phyloP scores from a whole-genome alignment of 2,113 vertebrate genomes.

The Podiceps cristatus region DNA sequence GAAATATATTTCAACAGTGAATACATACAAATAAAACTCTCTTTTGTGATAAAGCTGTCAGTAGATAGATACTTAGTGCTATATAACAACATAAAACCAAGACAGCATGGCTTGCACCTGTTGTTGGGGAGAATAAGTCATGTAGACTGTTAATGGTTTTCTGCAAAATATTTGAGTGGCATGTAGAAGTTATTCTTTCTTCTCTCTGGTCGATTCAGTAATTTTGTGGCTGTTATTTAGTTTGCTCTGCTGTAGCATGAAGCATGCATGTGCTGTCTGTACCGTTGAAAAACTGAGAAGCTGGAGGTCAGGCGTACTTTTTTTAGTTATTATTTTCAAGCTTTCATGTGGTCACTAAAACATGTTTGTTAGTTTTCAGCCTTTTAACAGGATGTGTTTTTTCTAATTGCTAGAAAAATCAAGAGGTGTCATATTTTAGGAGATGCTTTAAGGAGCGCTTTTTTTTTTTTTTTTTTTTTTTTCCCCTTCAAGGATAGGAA shows the following conservation, averaged over 20 bases:
- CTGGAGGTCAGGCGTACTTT: neutral
- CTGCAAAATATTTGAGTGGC: neutral
- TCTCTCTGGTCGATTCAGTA: neutral
- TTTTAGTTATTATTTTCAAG: neutral
- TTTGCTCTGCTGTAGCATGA: neutral
- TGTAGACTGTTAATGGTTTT: neutral
- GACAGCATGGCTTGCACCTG: neutral
- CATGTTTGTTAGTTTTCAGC: neutral
- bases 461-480: neutral
- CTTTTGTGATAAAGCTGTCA: neutral
- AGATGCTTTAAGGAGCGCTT: neutral
- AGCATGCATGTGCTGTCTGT: neutral
- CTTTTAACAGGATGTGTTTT: neutral
- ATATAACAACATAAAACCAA: neutral
- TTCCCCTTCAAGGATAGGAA: neutral
- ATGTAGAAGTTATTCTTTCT: neutral
- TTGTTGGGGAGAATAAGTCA: neutral
- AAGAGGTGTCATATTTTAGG: neutral
- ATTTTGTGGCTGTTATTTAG: neutral
- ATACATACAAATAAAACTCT: neutral
- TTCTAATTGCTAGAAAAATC: neutral
- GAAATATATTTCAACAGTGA: neutral
- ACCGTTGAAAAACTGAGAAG: neutral
- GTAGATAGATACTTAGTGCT: neutral
- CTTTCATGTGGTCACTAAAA: neutral